Percentiles rank a stretch among this genome's conserved stretches.
phyloP scores from a whole-genome alignment of 2,888 invertebrate species.

The Melieria omissa region DNA sequence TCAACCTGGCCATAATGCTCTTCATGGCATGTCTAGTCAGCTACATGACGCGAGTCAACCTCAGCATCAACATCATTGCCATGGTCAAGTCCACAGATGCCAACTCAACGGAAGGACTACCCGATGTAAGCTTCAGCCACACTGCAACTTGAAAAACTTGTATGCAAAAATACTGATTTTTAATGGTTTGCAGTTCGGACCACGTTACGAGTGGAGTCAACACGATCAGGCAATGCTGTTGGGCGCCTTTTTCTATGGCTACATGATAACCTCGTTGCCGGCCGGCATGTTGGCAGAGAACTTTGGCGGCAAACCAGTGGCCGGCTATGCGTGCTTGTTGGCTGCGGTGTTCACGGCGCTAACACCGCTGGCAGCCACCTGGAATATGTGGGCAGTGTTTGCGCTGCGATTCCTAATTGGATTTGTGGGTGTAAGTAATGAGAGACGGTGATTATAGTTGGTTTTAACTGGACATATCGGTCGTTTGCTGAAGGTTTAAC shows the following conservation, averaged over 20 bases:
- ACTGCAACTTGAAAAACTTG: background rate
- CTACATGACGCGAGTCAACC: slow-evolving; percentile 81
- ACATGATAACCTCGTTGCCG: slow-evolving; percentile 73
- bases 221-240: slow-evolving; percentile 74
- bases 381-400: slow-evolving; percentile 71
- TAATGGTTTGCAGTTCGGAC: slow-evolving; percentile 64
- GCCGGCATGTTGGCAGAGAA: slow-evolving; percentile 76
- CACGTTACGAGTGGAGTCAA: slow-evolving; percentile 71
- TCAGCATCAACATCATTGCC: slow-evolving; percentile 76
- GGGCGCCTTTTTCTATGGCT: slow-evolving; percentile 78
- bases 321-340: slow-evolving; percentile 68
- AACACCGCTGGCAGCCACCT: slow-evolving; percentile 72
- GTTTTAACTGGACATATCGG: too few relatives aligned
- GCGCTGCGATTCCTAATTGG: slow-evolving; percentile 72
- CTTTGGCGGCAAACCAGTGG: slow-evolving; percentile 73
- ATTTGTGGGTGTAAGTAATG: slow-evolving; percentile 71
- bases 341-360: slow-evolving; percentile 71
- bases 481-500: too few relatives aligned
- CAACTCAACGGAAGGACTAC: slow-evolving; percentile 56
- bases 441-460: too few relatives aligned
- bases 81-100: slow-evolving; percentile 72
- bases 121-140: slow-evolving; percentile 56
- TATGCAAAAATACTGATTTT: background rate
- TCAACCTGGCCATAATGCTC: slow-evolving; percentile 74
- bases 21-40: slow-evolving; percentile 79